These are phyloP conservation scores for Enteromius thamalakanensis DNA, from an alignment of 2,797 vertebrate genomes.

Conservation along the genomic window DNA sequence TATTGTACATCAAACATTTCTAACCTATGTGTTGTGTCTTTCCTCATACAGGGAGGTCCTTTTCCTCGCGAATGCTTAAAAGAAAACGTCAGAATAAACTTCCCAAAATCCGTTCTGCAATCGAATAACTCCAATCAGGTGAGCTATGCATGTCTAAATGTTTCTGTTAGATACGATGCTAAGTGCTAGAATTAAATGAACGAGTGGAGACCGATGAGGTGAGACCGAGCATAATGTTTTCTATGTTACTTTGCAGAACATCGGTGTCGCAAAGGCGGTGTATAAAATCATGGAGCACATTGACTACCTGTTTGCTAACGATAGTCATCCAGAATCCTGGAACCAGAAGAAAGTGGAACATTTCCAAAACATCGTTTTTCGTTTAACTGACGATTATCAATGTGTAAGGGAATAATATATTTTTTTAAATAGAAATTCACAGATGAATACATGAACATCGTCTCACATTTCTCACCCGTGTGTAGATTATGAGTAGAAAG, in stretches of 20 bases:
- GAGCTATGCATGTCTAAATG: not conserved
- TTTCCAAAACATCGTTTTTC: conserved; percentile 19
- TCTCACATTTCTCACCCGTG: not conserved
- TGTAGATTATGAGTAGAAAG: not conserved
- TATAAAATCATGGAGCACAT: conserved; percentile 40
- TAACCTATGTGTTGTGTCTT: not conserved
- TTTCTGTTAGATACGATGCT: not conserved
- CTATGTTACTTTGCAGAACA: not conserved
- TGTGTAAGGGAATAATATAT: conserved; percentile 31
- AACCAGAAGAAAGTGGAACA: not conserved
- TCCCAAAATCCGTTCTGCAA: conserved; percentile 26
- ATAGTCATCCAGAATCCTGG: conserved; percentile 29
- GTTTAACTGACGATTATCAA: not conserved
- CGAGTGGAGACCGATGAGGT: not conserved
- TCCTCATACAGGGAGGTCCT: conserved; percentile 5
- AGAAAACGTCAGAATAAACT: not conserved
- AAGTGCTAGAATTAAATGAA: not conserved
- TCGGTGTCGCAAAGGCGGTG: not conserved
- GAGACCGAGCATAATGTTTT: not conserved
- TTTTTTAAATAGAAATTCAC: not conserved
- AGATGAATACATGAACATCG: not conserved
- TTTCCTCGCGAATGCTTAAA: conserved; percentile 35
- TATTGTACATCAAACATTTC: not conserved
- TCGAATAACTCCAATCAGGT: conserved; percentile 32
- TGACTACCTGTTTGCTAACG: conserved; percentile 27